A percentile compares a stretch with the other conserved stretches of the same genome.
phyloP scores from a whole-genome alignment of 53 echinoderm and acorn worm species.

The Luidia sarsii region DNA sequence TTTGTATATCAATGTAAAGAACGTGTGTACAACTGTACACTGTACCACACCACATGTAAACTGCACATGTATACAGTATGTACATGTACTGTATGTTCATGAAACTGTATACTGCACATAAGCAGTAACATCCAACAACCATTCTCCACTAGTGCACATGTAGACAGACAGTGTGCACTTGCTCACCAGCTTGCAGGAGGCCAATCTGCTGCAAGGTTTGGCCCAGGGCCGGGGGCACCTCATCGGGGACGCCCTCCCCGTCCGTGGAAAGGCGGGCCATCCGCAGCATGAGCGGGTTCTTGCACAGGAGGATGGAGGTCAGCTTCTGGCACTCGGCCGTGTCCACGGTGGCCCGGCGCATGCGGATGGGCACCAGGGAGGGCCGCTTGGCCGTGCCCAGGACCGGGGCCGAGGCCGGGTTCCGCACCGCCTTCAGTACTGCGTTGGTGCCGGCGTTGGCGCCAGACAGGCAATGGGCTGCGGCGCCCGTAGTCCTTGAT shows the following conservation, averaged over 20 bases:
- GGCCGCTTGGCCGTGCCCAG: slow-evolving; percentile 37
- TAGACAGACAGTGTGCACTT: background rate
- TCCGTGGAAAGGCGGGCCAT: slow-evolving; percentile 81
- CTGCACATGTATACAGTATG: no score
- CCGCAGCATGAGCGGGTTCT: slow-evolving; percentile 64
- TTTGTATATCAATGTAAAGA: no score
- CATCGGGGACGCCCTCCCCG: slow-evolving; percentile 50
- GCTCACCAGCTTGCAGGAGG: slow-evolving; percentile 66
- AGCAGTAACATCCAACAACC: no score
- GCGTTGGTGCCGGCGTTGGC: background rate
- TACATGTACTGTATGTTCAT: no score
- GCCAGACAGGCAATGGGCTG: background rate
- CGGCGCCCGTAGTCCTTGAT: background rate
- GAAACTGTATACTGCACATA: no score
- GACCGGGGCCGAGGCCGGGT: slow-evolving; percentile 37
- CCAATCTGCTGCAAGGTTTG: slow-evolving; percentile 42
- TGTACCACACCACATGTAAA: no score
- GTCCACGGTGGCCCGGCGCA: slow-evolving; percentile 76
- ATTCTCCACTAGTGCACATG: background rate
- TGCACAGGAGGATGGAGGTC: slow-evolving; percentile 69
- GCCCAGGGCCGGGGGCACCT: slow-evolving; percentile 37
- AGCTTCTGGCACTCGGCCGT: slow-evolving; percentile 74
- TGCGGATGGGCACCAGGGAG: slow-evolving; percentile 33
- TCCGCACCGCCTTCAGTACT: background rate
- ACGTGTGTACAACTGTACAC: no score